These are phyloP conservation scores for Ptiloglossa arizonensis DNA, from an alignment of 1,140 invertebrate genomes.

Conservation along the genomic window DNA sequence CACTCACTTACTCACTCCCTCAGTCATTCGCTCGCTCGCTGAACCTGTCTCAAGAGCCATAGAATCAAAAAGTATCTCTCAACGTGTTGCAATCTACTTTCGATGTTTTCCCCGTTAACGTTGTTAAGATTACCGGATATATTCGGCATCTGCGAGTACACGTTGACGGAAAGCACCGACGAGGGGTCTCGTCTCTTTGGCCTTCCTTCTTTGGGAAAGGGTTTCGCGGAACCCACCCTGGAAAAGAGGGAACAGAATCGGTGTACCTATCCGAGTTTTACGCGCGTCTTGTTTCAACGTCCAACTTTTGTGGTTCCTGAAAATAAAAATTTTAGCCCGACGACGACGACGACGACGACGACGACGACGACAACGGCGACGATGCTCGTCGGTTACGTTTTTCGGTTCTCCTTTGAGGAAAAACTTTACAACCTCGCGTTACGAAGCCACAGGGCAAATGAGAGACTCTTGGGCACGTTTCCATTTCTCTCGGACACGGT, in stretches of 20 bases:
- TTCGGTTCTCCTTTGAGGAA: slow-evolving; percentile 21
- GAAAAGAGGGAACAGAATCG: background rate
- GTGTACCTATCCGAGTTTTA: background rate
- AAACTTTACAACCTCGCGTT: slow-evolving; percentile 41
- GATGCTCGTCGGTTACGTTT: background rate
- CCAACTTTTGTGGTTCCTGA: background rate
- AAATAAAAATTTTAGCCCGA: slow-evolving; percentile 18
- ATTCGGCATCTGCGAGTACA: background rate
- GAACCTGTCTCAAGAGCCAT: no score
- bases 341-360: no score
- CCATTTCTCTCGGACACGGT: background rate
- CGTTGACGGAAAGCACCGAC: background rate
- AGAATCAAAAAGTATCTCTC: no score
- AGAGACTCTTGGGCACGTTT: background rate
- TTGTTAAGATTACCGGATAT: slow-evolving; percentile 32
- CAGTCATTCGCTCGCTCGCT: no score
- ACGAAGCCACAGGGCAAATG: slow-evolving; percentile 1
- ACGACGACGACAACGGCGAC: no score
- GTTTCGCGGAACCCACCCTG: no score
- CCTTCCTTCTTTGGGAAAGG: background rate
- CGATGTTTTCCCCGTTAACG: slow-evolving; percentile 48
- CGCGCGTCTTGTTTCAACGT: slow-evolving; percentile 2
- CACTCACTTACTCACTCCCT: no score
- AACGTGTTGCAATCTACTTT: slow-evolving; percentile 42
- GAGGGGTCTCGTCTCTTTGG: background rate